These are phyloP conservation scores for Bibio marci DNA, from an alignment of 2,888 invertebrate genomes.

Conservation along the genomic window DNA sequence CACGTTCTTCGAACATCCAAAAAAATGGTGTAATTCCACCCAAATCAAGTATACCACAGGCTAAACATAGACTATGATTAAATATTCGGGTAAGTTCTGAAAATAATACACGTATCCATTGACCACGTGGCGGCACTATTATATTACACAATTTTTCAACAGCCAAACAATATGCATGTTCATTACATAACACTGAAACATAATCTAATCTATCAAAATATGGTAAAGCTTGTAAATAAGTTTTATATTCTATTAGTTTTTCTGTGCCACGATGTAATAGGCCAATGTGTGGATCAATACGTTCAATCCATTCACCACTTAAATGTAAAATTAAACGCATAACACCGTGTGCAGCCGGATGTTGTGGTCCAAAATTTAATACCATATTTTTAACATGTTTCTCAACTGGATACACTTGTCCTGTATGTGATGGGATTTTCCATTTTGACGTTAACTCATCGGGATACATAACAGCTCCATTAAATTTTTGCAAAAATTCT, in stretches of 20 bases:
- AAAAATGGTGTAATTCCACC: conserved; percentile 82
- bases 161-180: conserved; percentile 59
- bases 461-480: conserved; percentile 39
- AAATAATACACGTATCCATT: conserved; percentile 61
- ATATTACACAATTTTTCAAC: conserved; percentile 70
- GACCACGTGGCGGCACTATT: conserved; percentile 56
- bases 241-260: conserved; percentile 79
- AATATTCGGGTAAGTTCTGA: conserved; percentile 59
- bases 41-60: conserved; percentile 59
- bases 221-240: conserved; percentile 67
- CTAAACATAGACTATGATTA: conserved; percentile 63
- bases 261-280: conserved; percentile 77
- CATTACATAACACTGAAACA: conserved; percentile 68
- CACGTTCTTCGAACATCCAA: conserved; percentile 81
- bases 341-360: conserved; percentile 85
- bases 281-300: conserved; percentile 74
- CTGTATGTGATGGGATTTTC: conserved; percentile 22
- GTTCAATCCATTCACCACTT: conserved; percentile 64
- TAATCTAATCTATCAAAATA: conserved; percentile 82
- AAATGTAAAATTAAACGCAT: conserved; percentile 61
- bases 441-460: conserved; percentile 25
- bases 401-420: conserved; percentile 31
- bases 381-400: conserved; percentile 44
- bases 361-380: conserved; percentile 78
- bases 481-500: conserved; percentile 37